Percentiles rank a stretch among this genome's conserved stretches.
Conservation (phyloP, 2,113 vertebrate species). For the Mustela lutreola region DNA sequence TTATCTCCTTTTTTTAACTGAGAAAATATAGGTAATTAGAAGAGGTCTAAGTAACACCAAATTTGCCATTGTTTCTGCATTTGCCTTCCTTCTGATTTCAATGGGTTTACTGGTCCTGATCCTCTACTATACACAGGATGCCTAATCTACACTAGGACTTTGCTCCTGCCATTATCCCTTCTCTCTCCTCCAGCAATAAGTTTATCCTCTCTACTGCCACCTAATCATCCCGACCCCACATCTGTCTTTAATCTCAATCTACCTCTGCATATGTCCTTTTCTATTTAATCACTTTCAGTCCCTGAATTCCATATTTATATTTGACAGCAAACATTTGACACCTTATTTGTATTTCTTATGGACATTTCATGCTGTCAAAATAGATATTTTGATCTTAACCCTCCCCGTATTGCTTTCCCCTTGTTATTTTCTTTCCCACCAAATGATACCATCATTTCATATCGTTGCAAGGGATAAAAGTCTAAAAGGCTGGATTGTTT, state of each 20-base stretch:
- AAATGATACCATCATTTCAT: not conserved
- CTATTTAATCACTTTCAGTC: not conserved
- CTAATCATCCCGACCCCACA: not conserved
- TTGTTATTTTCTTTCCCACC: not conserved
- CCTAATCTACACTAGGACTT: not conserved
- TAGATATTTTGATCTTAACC: not conserved
- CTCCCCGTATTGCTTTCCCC: not conserved
- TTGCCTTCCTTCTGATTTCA: not conserved
- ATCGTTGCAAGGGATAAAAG: not conserved
- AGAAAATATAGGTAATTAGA: not conserved
- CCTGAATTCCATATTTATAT: not conserved
- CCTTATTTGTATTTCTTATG: slow-evolving; percentile 1
- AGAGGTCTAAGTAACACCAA: not conserved
- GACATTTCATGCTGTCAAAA: not conserved
- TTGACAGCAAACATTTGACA: not conserved
- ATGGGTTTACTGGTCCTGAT: not conserved
- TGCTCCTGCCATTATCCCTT: not conserved
- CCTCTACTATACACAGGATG: not conserved
- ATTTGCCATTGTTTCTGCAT: not conserved
- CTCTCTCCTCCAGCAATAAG: not conserved
- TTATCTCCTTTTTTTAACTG: not conserved
- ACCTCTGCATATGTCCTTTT: not conserved
- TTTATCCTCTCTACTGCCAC: not conserved
- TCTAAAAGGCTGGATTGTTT: not conserved
- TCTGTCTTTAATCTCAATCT: not conserved